Base-by-base conservation (phyloP, 1,140 invertebrate species). In the Drosophila tsacasi region DNA sequence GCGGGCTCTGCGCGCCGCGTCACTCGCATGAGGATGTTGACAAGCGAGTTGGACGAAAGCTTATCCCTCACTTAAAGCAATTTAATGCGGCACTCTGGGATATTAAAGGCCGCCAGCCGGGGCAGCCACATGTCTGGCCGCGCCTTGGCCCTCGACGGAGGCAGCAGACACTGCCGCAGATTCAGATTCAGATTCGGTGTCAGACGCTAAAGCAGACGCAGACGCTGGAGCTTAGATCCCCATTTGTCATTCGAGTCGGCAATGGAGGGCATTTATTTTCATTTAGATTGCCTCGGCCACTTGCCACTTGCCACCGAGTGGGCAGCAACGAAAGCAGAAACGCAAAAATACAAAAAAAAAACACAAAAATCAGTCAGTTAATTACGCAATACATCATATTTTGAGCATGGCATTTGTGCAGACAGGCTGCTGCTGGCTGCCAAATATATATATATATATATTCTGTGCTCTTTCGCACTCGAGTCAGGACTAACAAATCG, bases 341-440 rank as follows among this genome's bases (percentile, higher is more conserved):
- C 23, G 17, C 17, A n/a, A 15, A 10, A 35, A 35, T 35, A 12
- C 0, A 7, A 35, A 12, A 23, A 35, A 67, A 78, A 83, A 52
- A 49, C 77, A 78, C 32, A 44, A 72, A 72, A 87, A 69, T 89
- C 79, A 89, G 77, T 79, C 73, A 63, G 85, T 85, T 89, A 90
- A 89, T 89, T 81, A 84, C 71, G 57, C 67, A 54, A 90, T 89
- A 90, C 81, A 76, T 90, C 81, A 90, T 79, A 52, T 63, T 68
- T 23, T 55, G 40, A 59, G 46, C 37, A 3, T 12, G 32, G 47
- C 68, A 55, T 64, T 67, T 74, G 59, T 42, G 27, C 67, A 42
- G 44, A 55, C 37, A 25, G 46, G 7, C 50, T 65, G 52, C 17
- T 54, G 19, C 30, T 30, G 39, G 52, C 52, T 79, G 60, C 77